Percentiles rank a stretch among this genome's conserved stretches.
Conservation (phyloP, 2,888 invertebrate genomes). For the Mamestra brassicae region DNA sequence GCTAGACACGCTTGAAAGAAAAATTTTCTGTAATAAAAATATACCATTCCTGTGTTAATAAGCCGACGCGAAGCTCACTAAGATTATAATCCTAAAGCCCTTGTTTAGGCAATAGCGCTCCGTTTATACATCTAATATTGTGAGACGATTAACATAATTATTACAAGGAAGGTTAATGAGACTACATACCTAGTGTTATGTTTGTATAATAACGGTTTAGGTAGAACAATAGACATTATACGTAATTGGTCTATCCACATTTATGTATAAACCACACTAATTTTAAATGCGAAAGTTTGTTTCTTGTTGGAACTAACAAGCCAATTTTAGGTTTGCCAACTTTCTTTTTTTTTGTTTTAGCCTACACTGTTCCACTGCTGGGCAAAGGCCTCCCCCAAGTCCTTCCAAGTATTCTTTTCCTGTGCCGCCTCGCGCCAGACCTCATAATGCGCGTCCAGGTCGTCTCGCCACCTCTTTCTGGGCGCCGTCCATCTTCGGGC, state of each 20-base stretch:
- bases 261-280: neutral
- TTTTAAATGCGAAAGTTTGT: neutral
- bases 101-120: neutral
- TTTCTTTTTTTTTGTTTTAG: too few relatives aligned
- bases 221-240: neutral
- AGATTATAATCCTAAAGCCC: conserved; percentile 9
- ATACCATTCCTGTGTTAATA: neutral
- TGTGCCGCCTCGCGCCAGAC: too few relatives aligned
- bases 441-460: too few relatives aligned
- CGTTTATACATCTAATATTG: conserved; percentile 13
- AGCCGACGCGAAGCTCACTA: conserved; percentile 4
- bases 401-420: too few relatives aligned
- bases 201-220: neutral
- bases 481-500: too few relatives aligned
- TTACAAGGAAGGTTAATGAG: conserved; percentile 12
- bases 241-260: neutral
- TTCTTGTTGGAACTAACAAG: neutral
- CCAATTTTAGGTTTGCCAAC: neutral
- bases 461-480: too few relatives aligned
- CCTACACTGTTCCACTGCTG: too few relatives aligned
- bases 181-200: conserved; percentile 8
- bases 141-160: conserved; percentile 36
- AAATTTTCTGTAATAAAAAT: neutral
- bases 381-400: too few relatives aligned
- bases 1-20: neutral